phyloP scores from a whole-genome alignment of 1,140 invertebrate species.

The Epicauta chinensis region DNA sequence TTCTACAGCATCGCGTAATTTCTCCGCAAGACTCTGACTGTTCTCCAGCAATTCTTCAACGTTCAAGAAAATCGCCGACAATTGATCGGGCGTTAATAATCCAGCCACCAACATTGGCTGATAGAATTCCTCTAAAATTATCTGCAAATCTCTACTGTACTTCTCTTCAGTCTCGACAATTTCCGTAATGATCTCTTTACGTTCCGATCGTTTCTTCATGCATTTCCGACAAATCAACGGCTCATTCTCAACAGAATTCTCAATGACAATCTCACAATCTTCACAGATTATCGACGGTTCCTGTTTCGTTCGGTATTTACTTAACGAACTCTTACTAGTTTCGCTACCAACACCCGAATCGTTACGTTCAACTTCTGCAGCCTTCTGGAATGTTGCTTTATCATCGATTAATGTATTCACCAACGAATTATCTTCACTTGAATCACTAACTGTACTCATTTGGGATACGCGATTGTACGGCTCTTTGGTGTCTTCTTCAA shows the following conservation, averaged over 20 bases:
- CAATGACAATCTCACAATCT: constrained; percentile 68
- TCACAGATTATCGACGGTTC: constrained; percentile 57
- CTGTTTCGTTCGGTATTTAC: constrained; percentile 53
- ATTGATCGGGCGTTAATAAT: constrained; percentile 69
- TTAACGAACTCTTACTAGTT: constrained; percentile 79
- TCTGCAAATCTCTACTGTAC: constrained; percentile 85
- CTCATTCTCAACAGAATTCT: constrained; percentile 59
- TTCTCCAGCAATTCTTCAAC: constrained; percentile 87
- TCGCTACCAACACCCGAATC: constrained; percentile 91
- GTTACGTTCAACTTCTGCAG: constrained; percentile 74
- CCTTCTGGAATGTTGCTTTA: constrained; percentile 46
- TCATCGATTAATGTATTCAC: constrained; percentile 48
- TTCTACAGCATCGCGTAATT: constrained; percentile 81
- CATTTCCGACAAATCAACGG: constrained; percentile 82
- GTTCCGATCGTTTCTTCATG: constrained; percentile 76
- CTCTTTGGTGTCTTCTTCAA: constrained; percentile 51
- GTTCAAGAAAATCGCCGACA: constrained; percentile 89
- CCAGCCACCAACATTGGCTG: constrained; percentile 88
- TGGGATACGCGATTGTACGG: constrained; percentile 47
- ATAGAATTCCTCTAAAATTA: constrained; percentile 91
- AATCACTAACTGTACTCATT: constrained; percentile 57
- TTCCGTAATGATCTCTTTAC: constrained; percentile 92
- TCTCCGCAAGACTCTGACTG: constrained; percentile 77
- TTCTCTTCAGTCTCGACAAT: constrained; percentile 95
- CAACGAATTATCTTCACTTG: constrained; percentile 61